phyloP scores from a whole-genome alignment of 2,113 vertebrate genomes.

The Pongo pygmaeus region DNA sequence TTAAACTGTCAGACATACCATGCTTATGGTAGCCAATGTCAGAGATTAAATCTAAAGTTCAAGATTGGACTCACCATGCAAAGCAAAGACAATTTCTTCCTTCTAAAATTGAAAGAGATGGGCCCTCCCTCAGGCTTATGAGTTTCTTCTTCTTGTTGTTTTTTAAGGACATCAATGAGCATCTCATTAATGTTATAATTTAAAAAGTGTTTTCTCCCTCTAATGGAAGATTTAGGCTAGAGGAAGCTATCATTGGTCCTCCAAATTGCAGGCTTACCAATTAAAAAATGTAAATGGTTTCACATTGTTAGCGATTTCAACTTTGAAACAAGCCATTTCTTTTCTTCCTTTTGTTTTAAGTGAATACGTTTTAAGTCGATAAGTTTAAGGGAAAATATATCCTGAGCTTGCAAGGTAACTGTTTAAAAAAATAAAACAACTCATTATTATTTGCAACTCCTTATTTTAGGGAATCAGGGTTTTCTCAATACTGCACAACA shows the following conservation, averaged over 20 bases:
- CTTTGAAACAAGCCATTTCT: slow-evolving; percentile 8
- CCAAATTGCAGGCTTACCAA: neutral
- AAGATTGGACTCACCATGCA: neutral
- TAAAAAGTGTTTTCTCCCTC: neutral
- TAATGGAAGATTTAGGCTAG: neutral
- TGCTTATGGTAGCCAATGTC: neutral
- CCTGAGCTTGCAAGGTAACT: neutral
- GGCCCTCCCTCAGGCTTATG: neutral
- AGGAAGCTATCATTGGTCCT: neutral
- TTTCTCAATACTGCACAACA: slow-evolving; percentile 27
- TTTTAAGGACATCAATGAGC: neutral
- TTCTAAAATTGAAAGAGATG: neutral
- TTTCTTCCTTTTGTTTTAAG: slow-evolving; percentile 24
- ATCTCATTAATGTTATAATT: slow-evolving; percentile 25
- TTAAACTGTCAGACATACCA: neutral
- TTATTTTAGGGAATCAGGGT: neutral
- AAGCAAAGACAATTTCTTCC: neutral
- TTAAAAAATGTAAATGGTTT: slow-evolving; percentile 46
- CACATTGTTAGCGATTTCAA: neutral
- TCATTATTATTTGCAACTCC: slow-evolving; percentile 40
- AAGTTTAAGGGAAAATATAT: neutral
- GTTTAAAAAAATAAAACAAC: neutral
- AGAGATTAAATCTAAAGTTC: neutral
- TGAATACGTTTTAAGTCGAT: neutral
- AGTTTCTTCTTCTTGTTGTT: neutral